Base-by-base conservation (phyloP, 1,140 invertebrate species). In the Acromyrmex charruanus region DNA sequence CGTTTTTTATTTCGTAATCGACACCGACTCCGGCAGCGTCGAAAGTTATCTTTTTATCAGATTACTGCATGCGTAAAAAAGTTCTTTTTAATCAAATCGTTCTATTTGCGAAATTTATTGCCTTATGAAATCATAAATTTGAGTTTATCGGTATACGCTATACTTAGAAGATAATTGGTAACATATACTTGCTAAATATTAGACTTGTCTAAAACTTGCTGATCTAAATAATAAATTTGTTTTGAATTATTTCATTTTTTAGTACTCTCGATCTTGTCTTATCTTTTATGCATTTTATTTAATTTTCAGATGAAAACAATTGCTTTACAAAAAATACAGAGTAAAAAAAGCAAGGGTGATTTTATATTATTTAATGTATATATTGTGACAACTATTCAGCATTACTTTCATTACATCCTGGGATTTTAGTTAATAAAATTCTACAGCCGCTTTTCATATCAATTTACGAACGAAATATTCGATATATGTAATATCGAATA, bases 371-470 rank as follows among this genome's bases (percentile, higher is more conserved):
- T 82, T 51, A 51, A 82, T 51, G 25, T 58, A 18, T 28, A 39
- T 9, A 39, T 39, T 71, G 49, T 25, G n/a, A 18, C 51, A 66
- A 82, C 10, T 49, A 35, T 61, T 74, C 25, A 10, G 18, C 14
- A 72, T 61, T 74, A 74, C 39, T 74, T 84, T 75, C 80, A 75
- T 51, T 74, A 84, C 18, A 61, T 84, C n/a, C 69, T 81, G 55
- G 55, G 69, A 66, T 84, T 84, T 74, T 72, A 75, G 55, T 84
- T 84, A 84, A 84, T 75, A 61, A 84, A 84, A 84, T 84, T 84
- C 25, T 49, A 84, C 25, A 2, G n/a, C 18, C 69, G 16, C 71
- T 61, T 75, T 39, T 71, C 39, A 35, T 63, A 84, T 84, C 69
- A 74, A 74, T 61, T 82, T 74, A 75, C 39, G 68, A 75, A 74